phyloP scores from a whole-genome alignment of 2,888 invertebrate genomes.

The Agrochola macilenta region DNA sequence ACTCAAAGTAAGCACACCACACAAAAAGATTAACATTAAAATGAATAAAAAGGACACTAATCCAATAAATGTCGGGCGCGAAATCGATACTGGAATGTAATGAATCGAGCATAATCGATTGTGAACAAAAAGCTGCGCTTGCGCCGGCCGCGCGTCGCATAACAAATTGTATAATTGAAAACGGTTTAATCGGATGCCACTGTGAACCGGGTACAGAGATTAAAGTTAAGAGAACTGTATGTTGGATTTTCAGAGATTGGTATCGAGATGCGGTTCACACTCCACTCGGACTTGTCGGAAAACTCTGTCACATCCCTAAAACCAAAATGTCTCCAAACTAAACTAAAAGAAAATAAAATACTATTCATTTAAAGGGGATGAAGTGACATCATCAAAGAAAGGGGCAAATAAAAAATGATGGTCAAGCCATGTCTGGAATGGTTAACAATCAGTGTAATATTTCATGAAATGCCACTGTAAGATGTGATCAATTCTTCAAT shows the following conservation, averaged over 20 bases:
- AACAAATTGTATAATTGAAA: slow-evolving; percentile 72
- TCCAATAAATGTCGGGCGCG: slow-evolving; percentile 62
- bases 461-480: background rate
- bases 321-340: background rate
- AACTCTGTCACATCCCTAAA: background rate
- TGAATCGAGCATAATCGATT: slow-evolving; percentile 66
- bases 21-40: slow-evolving; percentile 33
- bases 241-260: background rate
- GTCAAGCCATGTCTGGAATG: background rate
- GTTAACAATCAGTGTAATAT: background rate
- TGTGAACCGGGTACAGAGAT: slow-evolving; percentile 29
- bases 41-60: slow-evolving; percentile 54
- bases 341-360: background rate
- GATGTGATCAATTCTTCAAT: background rate
- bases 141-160: slow-evolving; percentile 53
- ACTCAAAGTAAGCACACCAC: slow-evolving; percentile 6
- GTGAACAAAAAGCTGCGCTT: slow-evolving; percentile 60
- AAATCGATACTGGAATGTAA: slow-evolving; percentile 66
- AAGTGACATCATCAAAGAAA: background rate
- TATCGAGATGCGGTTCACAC: background rate
- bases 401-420: background rate
- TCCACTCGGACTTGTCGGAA: background rate
- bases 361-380: background rate
- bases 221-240: background rate
- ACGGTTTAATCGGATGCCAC: slow-evolving; percentile 37